Conservation (phyloP, 1,140 invertebrate species). For the Drosophila melanica region DNA sequence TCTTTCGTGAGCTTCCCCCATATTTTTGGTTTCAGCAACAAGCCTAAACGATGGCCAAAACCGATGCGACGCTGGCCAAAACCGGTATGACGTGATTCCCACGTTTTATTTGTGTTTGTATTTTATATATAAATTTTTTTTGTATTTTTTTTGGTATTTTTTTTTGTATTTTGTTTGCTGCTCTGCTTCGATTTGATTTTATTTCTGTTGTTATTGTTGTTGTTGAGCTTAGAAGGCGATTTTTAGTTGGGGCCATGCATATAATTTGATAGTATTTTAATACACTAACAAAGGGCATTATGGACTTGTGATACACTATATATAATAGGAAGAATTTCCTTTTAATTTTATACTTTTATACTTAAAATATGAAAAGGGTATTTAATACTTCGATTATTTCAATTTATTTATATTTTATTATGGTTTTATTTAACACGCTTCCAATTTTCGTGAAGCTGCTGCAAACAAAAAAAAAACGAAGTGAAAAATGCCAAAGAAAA, state of each 20-base stretch:
- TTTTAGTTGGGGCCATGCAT: slow-evolving; percentile 54
- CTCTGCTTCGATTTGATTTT: slow-evolving; percentile 4
- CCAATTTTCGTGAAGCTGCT: slow-evolving; percentile 39
- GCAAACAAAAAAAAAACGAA: slow-evolving; percentile 4
- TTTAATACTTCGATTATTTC: too few species aligned
- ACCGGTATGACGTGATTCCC: slow-evolving; percentile 77
- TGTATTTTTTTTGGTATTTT: not conserved
- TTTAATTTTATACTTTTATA: too few species aligned
- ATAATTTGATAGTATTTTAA: slow-evolving; percentile 23
- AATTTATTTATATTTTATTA: not conserved
- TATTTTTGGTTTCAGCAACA: slow-evolving; percentile 59
- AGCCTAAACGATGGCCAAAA: slow-evolving; percentile 62
- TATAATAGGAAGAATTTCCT: too few species aligned
- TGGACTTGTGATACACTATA: too few species aligned
- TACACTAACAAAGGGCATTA: not conserved
- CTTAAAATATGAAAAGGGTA: too few species aligned
- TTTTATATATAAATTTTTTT: not conserved
- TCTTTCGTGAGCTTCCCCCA: slow-evolving; percentile 76
- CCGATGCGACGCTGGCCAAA: slow-evolving; percentile 58
- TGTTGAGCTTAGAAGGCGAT: slow-evolving; percentile 35
- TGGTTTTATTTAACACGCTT: slow-evolving; percentile 56
- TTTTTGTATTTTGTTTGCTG: slow-evolving; percentile 8
- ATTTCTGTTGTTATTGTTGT: not conserved
- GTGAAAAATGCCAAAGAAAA: slow-evolving; percentile 46
- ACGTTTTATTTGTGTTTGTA: slow-evolving; percentile 20